These are phyloP conservation scores for Timema podura DNA, from an alignment of 2,888 invertebrate species.

Conservation along the genomic window DNA sequence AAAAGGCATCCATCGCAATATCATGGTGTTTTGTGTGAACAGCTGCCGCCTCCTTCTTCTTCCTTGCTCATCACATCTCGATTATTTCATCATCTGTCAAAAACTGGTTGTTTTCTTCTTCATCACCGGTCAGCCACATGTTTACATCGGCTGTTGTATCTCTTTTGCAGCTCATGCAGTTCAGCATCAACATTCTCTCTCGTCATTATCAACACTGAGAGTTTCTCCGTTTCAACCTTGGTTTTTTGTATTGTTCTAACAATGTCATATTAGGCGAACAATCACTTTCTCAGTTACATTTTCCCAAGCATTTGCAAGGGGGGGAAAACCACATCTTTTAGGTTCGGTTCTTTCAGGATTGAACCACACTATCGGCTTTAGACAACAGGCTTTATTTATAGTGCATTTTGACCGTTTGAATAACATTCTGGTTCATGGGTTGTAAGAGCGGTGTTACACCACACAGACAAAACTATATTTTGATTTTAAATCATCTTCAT, in stretches of 20 bases:
- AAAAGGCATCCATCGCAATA: conserved; percentile 9
- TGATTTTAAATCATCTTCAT: background rate
- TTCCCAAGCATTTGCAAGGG: conserved; percentile 1
- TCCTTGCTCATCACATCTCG: background rate
- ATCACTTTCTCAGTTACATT: background rate
- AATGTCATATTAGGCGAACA: background rate
- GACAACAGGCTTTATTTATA: background rate
- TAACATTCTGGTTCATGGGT: background rate
- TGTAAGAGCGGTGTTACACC: background rate
- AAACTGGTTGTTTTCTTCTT: conserved; percentile 9
- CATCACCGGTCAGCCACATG: background rate
- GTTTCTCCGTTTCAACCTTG: background rate
- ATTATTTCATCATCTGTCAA: background rate
- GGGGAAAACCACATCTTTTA: background rate
- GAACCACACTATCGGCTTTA: conserved; percentile 4
- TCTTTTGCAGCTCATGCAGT: background rate
- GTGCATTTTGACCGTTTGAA: conserved; percentile 1
- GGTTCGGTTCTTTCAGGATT: conserved; percentile 4
- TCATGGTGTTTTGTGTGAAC: no score
- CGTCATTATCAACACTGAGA: background rate
- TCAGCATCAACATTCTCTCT: background rate
- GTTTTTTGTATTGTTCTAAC: background rate
- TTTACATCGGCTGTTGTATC: background rate
- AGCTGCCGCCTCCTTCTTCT: background rate
- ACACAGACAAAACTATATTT: background rate